Evolutionary conservation across 1,140 invertebrate genomes (phyloP).

Genomic region (Uloborus diversus): DNA sequence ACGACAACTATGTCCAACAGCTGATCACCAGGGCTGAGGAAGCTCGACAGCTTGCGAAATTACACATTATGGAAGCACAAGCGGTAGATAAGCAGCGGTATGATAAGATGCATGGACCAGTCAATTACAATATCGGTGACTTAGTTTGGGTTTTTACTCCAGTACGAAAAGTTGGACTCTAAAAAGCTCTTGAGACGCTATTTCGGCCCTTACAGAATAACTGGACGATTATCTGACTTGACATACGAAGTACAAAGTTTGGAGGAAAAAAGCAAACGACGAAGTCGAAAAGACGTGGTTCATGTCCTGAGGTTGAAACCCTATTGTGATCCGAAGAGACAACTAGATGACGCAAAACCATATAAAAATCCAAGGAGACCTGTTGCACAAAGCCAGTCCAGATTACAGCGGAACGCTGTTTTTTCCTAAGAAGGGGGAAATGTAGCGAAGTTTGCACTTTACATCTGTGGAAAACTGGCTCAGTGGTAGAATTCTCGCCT

Average conservation of each 20-base stretch:
- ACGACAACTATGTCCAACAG: not conserved
- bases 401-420: too few species aligned
- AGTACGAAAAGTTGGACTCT: slow-evolving; percentile 5
- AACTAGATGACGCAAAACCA: too few species aligned
- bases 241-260: slow-evolving; percentile 2
- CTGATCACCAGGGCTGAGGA: not conserved
- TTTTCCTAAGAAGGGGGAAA: too few species aligned
- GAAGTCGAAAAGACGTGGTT: not conserved
- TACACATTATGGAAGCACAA: not conserved
- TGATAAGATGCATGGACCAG: not conserved
- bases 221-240: not conserved
- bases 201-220: not conserved
- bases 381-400: too few species aligned
- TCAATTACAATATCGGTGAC: not conserved
- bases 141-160: not conserved
- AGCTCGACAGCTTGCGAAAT: too few species aligned
- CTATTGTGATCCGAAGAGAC: not conserved
- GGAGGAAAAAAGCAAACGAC: not conserved
- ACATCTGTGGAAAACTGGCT: too few species aligned
- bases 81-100: not conserved
- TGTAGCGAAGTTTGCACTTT: too few species aligned
- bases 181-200: not conserved
- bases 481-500: too few species aligned
- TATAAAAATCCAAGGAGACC: too few species aligned
- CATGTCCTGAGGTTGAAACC: not conserved